These are phyloP conservation scores for Cromileptes altivelis DNA, from an alignment of 2,113 vertebrate species.

Conservation along the genomic window DNA sequence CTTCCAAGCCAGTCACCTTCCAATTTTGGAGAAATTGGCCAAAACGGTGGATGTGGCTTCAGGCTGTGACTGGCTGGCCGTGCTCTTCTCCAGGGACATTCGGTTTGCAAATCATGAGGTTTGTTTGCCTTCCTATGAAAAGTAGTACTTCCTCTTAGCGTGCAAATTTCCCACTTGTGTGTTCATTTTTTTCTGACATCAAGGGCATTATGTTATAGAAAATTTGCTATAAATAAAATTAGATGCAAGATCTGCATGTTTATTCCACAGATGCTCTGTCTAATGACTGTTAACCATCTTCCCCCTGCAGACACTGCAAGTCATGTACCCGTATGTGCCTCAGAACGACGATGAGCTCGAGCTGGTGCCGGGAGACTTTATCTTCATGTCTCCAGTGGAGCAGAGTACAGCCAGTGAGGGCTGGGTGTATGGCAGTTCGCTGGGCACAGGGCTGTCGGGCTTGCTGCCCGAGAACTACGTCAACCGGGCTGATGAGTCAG, in stretches of 20 bases:
- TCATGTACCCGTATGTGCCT: constrained; percentile 96
- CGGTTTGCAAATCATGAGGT: constrained; percentile 98
- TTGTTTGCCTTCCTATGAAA: not conserved
- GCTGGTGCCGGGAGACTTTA: constrained; percentile 93
- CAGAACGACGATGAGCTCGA: constrained; percentile 98
- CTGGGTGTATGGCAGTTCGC: constrained; percentile 95
- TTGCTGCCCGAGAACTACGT: constrained; percentile 98
- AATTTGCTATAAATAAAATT: not conserved
- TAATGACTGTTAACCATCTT: not conserved
- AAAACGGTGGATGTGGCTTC: constrained; percentile 91
- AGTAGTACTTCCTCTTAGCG: not conserved
- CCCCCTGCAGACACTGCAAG: constrained; percentile 90
- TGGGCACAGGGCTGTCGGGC: constrained; percentile 92
- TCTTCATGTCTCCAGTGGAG: constrained; percentile 96
- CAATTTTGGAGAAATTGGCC: constrained; percentile 92
- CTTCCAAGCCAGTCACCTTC: constrained; percentile 93
- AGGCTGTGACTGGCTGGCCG: constrained; percentile 95
- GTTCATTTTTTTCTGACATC: not conserved
- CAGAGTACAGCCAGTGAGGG: constrained; percentile 95
- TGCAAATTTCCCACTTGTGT: not conserved
- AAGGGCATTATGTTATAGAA: not conserved
- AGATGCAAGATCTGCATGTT: not conserved
- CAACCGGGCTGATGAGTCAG: constrained; percentile 93
- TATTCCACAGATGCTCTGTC: not conserved
- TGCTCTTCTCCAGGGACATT: constrained; percentile 97